Evolutionary conservation across 1,140 invertebrate genomes (phyloP).

Genomic region (Leptopilina clavipes): DNA sequence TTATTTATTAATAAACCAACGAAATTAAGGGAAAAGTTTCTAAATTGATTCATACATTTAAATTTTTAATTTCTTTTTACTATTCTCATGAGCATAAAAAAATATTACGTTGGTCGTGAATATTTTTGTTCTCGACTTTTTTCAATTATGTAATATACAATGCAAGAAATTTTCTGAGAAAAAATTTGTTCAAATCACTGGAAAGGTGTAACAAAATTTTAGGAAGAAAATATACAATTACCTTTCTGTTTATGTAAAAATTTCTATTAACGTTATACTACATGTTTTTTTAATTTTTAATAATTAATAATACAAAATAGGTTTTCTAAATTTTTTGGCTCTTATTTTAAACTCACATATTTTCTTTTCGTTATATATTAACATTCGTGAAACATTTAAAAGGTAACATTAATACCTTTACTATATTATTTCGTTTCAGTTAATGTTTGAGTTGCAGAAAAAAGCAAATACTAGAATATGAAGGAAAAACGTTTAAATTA

Average conservation of each 20-base stretch:
- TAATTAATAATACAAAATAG: background rate
- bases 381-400: too few species aligned
- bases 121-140: background rate
- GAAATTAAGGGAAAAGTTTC: too few species aligned
- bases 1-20: too few species aligned
- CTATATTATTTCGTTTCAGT: too few species aligned
- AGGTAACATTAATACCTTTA: too few species aligned
- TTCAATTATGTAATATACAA: constrained; percentile 7
- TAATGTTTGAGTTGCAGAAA: too few species aligned
- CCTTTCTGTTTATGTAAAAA: background rate
- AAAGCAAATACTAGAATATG: too few species aligned
- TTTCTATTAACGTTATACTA: background rate
- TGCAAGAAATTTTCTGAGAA: constrained; percentile 3
- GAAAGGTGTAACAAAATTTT: background rate
- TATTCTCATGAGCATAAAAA: background rate
- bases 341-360: background rate
- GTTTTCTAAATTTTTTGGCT: background rate
- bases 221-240: constrained; percentile 3
- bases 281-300: background rate
- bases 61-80: background rate
- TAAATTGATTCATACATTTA: background rate
- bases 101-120: constrained; percentile 15
- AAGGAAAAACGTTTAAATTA: too few species aligned
- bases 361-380: background rate
- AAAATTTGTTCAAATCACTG: constrained; percentile 4